Evolutionary conservation across 2,113 vertebrate species (phyloP), one percentile per base, ranked within the genome.

Genomic region (Malurus melanocephalus): DNA sequence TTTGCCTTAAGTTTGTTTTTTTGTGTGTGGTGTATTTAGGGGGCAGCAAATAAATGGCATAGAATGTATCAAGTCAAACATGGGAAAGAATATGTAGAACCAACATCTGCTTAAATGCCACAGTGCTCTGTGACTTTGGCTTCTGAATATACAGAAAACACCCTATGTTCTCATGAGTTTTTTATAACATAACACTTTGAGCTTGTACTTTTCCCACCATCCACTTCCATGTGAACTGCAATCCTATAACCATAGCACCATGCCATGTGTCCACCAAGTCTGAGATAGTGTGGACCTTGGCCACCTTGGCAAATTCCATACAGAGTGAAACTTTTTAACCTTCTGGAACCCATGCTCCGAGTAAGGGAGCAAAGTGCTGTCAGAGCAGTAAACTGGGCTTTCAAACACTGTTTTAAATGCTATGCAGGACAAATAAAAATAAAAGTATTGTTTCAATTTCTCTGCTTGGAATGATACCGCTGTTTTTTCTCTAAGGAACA

Each of bases 1-100:
- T 88, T 90, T 94, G 92, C 74, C 56, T 76, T 87, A 51, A 22
- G 17, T 82, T 89, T 92, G 20, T 4, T 71, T 88, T 85, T 85
- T 53, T 88, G 35, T 46, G 38, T 45, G 35, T 85, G 67, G 27
- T 38, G 20, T 65, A 22, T 52, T 60, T 77, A 87, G 48, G 19
- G 62, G 24, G 8, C 69, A 86, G 43, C 46, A 76, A 82, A 19
- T 76, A 83, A 76, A 53, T 68, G 57, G 32, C 79, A 12, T 53
- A 91, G 51, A 33, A 61, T 49, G 21, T 79, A 82, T 48, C 62
- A n/a, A 72, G 87, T 81, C 61, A 86, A 93, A 81, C 35, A 62
- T 66, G 67, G 75, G 74, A 94, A 76, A 3, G 3, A 87, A 72
- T 38, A 52, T n/a, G 62, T 45, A 51, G 60, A 93, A 67, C 24